phyloP scores from a whole-genome alignment of 1,140 invertebrate species.

The Coelopa frigida region DNA sequence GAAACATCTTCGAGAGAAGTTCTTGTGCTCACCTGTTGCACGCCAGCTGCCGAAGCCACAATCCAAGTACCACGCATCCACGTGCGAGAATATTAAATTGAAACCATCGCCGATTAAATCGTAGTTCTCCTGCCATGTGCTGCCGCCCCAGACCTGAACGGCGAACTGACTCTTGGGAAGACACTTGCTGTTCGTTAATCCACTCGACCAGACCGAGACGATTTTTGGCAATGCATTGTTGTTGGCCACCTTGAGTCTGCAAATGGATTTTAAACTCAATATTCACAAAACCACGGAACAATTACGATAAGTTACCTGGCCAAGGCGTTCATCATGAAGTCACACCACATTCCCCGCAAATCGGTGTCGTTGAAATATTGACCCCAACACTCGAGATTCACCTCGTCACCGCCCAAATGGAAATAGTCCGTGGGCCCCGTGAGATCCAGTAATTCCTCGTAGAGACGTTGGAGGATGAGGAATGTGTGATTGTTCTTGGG shows the following conservation, averaged over 20 bases:
- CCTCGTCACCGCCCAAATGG: conserved; percentile 80
- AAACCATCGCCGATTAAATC: conserved; percentile 66
- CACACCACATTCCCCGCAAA: conserved; percentile 67
- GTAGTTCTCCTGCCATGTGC: conserved; percentile 65
- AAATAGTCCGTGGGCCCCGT: conserved; percentile 62
- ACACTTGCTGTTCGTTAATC: conserved; percentile 65
- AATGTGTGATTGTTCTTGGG: conserved; percentile 69
- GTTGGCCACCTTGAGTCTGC: conserved; percentile 55
- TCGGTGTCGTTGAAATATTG: conserved; percentile 67
- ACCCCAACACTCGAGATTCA: conserved; percentile 67
- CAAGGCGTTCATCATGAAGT: conserved; percentile 62
- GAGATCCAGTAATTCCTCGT: conserved; percentile 58
- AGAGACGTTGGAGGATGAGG: conserved; percentile 58
- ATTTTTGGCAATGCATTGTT: conserved; percentile 54
- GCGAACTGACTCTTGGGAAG: conserved; percentile 52
- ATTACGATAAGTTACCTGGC: conserved; percentile 29
- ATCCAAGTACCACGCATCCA: conserved; percentile 79
- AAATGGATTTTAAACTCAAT: not conserved
- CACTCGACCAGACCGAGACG: conserved; percentile 71
- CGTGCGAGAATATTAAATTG: conserved; percentile 71
- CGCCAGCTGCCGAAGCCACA: conserved; percentile 77
- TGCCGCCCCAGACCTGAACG: conserved; percentile 71
- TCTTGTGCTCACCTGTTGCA: conserved; percentile 47
- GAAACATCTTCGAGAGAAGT: too few species aligned
- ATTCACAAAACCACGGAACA: not conserved